Evolutionary conservation across 35 echinoderm and acorn worm species (phyloP), one percentile per base, ranked within the genome.

Genomic region (Apostichopus californicus): DNA sequence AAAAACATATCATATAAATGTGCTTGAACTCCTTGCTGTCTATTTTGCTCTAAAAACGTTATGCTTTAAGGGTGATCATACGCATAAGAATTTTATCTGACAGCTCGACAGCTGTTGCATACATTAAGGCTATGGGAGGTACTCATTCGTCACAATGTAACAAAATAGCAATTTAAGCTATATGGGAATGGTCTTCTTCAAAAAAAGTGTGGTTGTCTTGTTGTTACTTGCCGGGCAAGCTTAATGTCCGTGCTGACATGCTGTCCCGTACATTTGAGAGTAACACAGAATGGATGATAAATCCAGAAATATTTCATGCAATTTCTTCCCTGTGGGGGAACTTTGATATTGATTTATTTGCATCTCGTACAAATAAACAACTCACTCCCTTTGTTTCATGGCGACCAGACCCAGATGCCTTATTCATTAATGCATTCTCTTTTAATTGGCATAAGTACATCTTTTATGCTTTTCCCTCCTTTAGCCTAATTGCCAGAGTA

Each of bases 401-500:
- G 96, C 88, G 90, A 77, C 94, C 94, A 21, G 92, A 98, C 66
- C 92, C 94, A 78, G 53, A 90, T 22, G 94, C 94, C 55, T 82
- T 86, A 24, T 87, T 72, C 60, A 87, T 95, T 58, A 92, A 98
- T 79, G 94, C 94, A 4, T 93, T 98, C 56, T 81, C 86, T n/a
- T 60, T 94, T 25, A 89, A 92, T 78, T 98, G 94, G 94, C 77
- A 57, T 56, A 72, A 61, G 63, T 80, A 55, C 18, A 85, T 60
- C 56, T 94, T 96, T 91, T 96, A 94, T 90, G 93, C 95, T 18
- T 94, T 93, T 59, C 95, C 93, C 12, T 90, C 78, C 21, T 94
- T 92, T 72, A 91, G 91, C 68, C 57, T 93, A 24, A 58, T 96
- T 23, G 78, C 75, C n/a, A 92, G 63, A 87, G 90, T 87, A 89